phyloP scores from a whole-genome alignment of 2,888 invertebrate species.

The Thelaira solivaga region DNA sequence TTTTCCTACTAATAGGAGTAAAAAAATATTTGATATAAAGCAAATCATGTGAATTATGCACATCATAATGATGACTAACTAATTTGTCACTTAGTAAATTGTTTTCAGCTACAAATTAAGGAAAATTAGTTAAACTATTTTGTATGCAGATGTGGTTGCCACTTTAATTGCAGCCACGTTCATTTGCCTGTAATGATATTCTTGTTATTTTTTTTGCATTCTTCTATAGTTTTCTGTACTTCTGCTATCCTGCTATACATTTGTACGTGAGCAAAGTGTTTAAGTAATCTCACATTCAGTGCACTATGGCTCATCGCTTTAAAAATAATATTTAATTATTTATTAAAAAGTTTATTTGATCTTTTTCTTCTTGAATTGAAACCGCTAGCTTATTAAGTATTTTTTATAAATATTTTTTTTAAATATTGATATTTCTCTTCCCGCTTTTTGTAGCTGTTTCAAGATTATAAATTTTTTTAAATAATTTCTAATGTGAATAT shows the following conservation, averaged over 20 bases:
- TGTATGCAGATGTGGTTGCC: constrained; percentile 72
- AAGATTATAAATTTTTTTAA: too few relatives aligned
- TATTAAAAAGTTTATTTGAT: too few relatives aligned
- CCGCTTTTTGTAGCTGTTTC: too few relatives aligned
- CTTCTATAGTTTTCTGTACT: constrained; percentile 39
- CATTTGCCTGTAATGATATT: constrained; percentile 61
- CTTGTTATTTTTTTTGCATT: constrained; percentile 49
- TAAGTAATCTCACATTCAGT: not conserved
- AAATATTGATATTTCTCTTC: too few relatives aligned
- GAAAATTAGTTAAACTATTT: constrained; percentile 63
- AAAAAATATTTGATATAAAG: not conserved
- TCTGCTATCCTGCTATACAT: constrained; percentile 62
- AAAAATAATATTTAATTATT: not conserved
- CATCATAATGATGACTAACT: constrained; percentile 66
- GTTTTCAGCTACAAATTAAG: constrained; percentile 61
- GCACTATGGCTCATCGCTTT: constrained; percentile 10
- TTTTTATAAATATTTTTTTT: too few relatives aligned
- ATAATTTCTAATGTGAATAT: too few relatives aligned
- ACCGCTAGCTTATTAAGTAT: too few relatives aligned
- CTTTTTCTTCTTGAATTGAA: too few relatives aligned
- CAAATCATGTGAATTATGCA: constrained; percentile 58
- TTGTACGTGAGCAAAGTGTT: constrained; percentile 53
- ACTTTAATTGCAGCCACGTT: constrained; percentile 65
- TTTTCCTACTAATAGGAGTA: too few relatives aligned
- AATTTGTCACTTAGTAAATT: constrained; percentile 72